Base-by-base conservation (phyloP, 1,140 invertebrate species). In the Cecropterus lyciades region DNA sequence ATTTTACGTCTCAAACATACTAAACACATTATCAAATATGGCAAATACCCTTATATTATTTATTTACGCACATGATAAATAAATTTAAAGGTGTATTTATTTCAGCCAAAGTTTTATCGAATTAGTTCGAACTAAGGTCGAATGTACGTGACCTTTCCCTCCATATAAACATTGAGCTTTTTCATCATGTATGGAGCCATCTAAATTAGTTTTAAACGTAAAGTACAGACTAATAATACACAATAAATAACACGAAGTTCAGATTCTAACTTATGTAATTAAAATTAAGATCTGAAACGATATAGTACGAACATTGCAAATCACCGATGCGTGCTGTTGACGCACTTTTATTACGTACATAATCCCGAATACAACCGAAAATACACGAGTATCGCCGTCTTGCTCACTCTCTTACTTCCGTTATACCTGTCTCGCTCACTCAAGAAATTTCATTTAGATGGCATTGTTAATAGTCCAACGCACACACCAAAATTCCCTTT, bases 171-270 rank as follows among this genome's bases (percentile, higher is more conserved):
- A 48, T 60, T 60, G 57, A 60, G 57, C 57, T 16, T 17, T 17
- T 4, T 46, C 57, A 60, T 37, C 3, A 33, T 9, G 57, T 49
- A 60, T 48, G 57, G 46, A 60, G 4, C 33, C 59, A 30, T 51
- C 33, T 40, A 51, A 48, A 48, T 14, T 40, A n/a, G n/a, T 37
- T 62, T 27, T 1, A 24, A 62, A 62, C 15, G 30, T n/a, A 62
- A 51, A 24, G 24, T 62, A 62, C 16, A 16, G 30, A 40, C 59
- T 62, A 62, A 51, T 62, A 62, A 62, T 62, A 62, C 46, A 62
- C 30, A 62, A 62, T 62, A 62, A 62, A 62, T 51, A 62, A 62
- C 59, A 62, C 46, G 45, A 40, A 49, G n/a, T 62, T 62, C 46
- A 62, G 46, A 51, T 62, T 62, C 59, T 51, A 62, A 62, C 59